These are phyloP conservation scores for Physella acuta DNA, from an alignment of 1,140 invertebrate genomes.

Conservation along the genomic window DNA sequence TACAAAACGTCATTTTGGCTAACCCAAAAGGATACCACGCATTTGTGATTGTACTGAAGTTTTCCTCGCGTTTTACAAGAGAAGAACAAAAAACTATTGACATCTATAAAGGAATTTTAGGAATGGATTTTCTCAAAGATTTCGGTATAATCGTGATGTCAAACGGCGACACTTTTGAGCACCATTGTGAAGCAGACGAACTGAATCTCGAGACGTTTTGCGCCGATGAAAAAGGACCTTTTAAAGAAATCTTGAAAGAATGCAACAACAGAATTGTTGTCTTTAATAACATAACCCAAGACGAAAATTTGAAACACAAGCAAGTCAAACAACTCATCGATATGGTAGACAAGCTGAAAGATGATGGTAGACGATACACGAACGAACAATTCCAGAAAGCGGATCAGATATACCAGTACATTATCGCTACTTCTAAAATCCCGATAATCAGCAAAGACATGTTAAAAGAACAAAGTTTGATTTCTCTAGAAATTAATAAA, in stretches of 20 bases:
- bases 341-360: neutral
- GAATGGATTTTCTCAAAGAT: neutral
- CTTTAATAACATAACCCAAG: neutral
- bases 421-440: no score
- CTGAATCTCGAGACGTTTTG: neutral
- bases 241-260: neutral
- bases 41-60: neutral
- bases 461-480: no score
- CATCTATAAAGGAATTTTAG: neutral
- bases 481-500: no score
- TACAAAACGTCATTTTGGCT: neutral
- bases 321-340: neutral
- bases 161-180: neutral
- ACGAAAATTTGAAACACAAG: neutral
- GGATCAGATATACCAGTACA: no score
- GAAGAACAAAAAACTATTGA: conserved; percentile 1
- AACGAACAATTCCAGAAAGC: conserved; percentile 1
- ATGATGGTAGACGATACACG: neutral
- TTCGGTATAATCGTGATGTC: neutral
- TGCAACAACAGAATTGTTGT: neutral
- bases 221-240: neutral
- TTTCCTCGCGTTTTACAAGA: neutral
- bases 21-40: neutral
- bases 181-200: neutral
- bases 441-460: no score